A percentile compares a stretch with the other conserved stretches of the same genome.
phyloP scores from a whole-genome alignment of 2,797 vertebrate species.

The Tenualosa ilisha region DNA sequence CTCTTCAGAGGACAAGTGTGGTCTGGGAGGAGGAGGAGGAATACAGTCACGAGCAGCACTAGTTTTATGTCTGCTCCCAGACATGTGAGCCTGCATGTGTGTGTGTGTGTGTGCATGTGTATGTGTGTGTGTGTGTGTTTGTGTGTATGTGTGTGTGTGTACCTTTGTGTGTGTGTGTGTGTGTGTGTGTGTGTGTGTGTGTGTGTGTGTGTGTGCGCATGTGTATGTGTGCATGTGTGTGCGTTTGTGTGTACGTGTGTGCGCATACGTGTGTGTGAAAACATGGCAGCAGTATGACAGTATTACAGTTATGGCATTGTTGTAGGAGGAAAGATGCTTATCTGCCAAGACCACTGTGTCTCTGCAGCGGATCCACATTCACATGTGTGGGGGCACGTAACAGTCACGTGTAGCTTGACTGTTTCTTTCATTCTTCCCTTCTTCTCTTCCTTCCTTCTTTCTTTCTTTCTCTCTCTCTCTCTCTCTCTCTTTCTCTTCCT shows the following conservation, averaged over 20 bases:
- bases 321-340: background rate
- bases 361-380: background rate
- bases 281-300: background rate
- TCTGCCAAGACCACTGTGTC: background rate
- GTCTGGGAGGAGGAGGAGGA: background rate
- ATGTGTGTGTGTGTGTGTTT: background rate
- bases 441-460: background rate
- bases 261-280: background rate
- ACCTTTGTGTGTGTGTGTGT: background rate
- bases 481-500: background rate
- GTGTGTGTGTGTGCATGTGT: background rate
- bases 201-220: background rate
- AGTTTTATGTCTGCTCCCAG: background rate
- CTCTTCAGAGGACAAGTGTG: slow-evolving; percentile 35
- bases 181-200: background rate
- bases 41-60: background rate
- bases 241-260: background rate
- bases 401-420: slow-evolving; percentile 12
- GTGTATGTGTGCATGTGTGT: background rate
- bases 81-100: background rate
- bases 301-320: background rate
- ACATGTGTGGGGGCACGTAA: background rate
- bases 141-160: background rate
- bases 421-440: background rate
- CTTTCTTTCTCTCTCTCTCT: background rate